Base-by-base conservation (phyloP, 2,888 invertebrate species). In the Lycaena phlaeas region DNA sequence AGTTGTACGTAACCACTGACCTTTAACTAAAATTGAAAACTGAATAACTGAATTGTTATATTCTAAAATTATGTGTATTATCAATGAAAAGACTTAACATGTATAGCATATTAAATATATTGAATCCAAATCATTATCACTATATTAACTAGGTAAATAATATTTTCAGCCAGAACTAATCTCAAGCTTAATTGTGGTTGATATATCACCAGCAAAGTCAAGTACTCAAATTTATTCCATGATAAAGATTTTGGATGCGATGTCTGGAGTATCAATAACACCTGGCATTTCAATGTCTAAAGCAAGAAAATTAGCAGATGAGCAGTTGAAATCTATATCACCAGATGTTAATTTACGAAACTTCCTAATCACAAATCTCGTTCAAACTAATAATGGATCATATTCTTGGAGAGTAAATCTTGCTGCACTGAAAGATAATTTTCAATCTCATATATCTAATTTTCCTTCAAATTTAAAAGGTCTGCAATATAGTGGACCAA, bases 331-430 rank as follows among this genome's bases (percentile, higher is more conserved):
- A 38, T 58, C 73, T 5, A 71, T 85, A 3, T 86, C 90, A 9
- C 78, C 85, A 2, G 87, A 89, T 53, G 75, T 86, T 14, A 86
- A 87, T 14, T 61, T 92, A 28, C 82, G 90, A 38, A 86, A 94
- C 63, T 98, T 97, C 66, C 76, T 98, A 12, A 85, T 97, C 43
- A 92, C 94, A 15, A 98, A 98, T 72, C 78, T 98, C 38, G 87
- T 91, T n/a, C 89, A 90, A 58, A 79, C 85, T 7, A 86, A 87
- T 47, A 73, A 87, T 38, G 89, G 88, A 4, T 72, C 85, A 25
- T 92, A 88, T 53, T 85, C 85, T 18, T 97, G 96, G 96, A 87
- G 92, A 48, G 85, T 94, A 2, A 97, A 97, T 77, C 79, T 97
- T 39, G 85, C 90, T 40, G 87, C 89, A 2, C 70, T 98, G 34